Evolutionary conservation across 2,888 invertebrate species (phyloP).

Genomic region (Caenorhabditis panamensis): DNA sequence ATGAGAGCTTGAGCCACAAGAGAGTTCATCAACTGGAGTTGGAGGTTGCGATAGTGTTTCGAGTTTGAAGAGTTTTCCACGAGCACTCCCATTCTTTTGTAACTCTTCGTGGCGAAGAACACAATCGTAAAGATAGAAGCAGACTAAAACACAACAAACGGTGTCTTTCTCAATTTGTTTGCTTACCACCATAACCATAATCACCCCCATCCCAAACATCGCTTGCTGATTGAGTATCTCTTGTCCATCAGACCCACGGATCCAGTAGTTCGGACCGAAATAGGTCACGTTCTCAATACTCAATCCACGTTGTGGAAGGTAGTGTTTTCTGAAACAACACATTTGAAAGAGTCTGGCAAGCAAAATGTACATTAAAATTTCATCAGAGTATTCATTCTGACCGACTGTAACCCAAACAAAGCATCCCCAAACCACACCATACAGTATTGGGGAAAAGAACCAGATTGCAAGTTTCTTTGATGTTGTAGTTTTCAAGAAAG

Average conservation of each 20-base stretch:
- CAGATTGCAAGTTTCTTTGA: not conserved
- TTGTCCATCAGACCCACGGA: not conserved
- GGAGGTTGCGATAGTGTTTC: not conserved
- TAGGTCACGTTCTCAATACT: not conserved
- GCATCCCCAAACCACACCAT: not conserved
- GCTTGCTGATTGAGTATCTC: not conserved
- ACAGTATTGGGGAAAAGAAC: not conserved
- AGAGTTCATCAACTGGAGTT: constrained; percentile 10
- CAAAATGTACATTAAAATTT: constrained; percentile 20
- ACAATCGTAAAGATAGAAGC: not conserved
- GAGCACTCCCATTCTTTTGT: not conserved
- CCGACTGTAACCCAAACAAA: not conserved
- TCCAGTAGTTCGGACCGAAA: not conserved
- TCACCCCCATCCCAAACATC: not conserved
- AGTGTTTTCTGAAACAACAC: not conserved
- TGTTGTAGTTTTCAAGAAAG: not conserved
- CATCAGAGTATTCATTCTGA: constrained; percentile 8
- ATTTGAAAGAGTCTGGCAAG: not conserved
- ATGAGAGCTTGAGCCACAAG: constrained; percentile 1
- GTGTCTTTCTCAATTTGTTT: no score
- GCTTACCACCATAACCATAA: not conserved
- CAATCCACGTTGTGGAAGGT: not conserved
- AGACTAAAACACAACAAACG: not conserved
- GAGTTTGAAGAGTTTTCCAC: not conserved
- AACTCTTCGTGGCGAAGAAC: not conserved